phyloP scores from a whole-genome alignment of 2,797 vertebrate species.

The Siniperca obscura region DNA sequence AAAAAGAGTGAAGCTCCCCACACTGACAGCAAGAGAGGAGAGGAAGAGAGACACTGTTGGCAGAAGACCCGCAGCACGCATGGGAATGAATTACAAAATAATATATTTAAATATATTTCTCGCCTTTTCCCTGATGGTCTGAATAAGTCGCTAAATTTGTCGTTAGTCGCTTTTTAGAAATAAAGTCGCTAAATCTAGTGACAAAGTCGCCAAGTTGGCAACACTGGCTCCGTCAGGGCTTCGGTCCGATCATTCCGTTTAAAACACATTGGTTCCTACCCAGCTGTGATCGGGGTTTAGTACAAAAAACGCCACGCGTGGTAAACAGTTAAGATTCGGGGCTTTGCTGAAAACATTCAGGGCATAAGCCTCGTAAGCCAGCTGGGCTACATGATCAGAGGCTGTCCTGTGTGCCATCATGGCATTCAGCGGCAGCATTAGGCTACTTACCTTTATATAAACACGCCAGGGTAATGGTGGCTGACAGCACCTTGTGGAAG shows the following conservation, averaged over 20 bases:
- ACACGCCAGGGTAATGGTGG: conserved; percentile 54
- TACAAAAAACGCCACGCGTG: background rate
- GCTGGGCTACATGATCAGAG: conserved; percentile 22
- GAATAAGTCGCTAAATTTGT: too few relatives aligned
- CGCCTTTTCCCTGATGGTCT: too few relatives aligned
- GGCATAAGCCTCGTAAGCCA: background rate
- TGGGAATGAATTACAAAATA: too few relatives aligned
- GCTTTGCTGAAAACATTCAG: background rate
- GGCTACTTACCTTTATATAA: conserved; percentile 48
- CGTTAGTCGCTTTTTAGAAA: too few relatives aligned
- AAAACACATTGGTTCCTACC: background rate
- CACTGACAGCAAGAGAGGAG: too few relatives aligned
- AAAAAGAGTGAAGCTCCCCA: too few relatives aligned
- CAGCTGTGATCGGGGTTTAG: background rate
- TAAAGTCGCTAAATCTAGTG: too few relatives aligned
- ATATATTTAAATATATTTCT: too few relatives aligned
- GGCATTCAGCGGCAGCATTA: conserved; percentile 38
- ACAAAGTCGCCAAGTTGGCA: too few relatives aligned
- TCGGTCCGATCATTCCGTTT: background rate
- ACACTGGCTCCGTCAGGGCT: background rate
- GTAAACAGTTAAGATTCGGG: background rate
- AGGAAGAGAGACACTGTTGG: too few relatives aligned
- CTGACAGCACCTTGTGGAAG: conserved; percentile 60
- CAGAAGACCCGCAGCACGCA: too few relatives aligned
- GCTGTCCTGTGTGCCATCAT: conserved; percentile 2